Evolutionary conservation across 2,797 vertebrate species (phyloP), one percentile per base, ranked within the genome.

Genomic region (Apodemus agrarius): DNA sequence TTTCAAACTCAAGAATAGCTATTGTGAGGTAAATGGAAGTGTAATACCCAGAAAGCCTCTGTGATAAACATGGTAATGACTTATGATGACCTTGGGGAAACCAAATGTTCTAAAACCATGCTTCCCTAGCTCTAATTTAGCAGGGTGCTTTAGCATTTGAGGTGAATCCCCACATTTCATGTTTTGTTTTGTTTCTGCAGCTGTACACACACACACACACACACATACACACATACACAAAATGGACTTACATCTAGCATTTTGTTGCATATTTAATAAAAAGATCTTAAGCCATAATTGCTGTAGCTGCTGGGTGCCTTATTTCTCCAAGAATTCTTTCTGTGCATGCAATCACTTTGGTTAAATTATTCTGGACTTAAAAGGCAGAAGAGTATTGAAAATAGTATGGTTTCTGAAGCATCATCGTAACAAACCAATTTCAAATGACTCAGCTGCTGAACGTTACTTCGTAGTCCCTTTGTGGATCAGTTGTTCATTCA

Each of bases 401-500:
- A 96, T 91, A 94, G n/a, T 94, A 92, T 94, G 81, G 83, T 97
- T 97, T 97, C 97, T 97, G 88, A 97, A 96, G 83, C 94, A 97
- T 97, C 97, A 94, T 91, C 95, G 96, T 97, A 98, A 98, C 98
- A 98, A 97, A 98, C 94, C 96, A 7, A 97, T 98, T 98, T 98
- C 97, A 97, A 97, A 98, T 97, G 93, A 96, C 97, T 98, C 98
- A 90, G 95, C 96, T 98, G 98, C 91, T 98, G 98, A 98, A 98
- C 97, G 98, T 98, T 98, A 98, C 98, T 98, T 98, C 97, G 97
- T 95, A 98, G 98, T 98, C 96, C 97, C 98, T 98, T 97, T 98
- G 95, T 97, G 98, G 97, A 98, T 97, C 97, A 98, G 97, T 98
- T 98, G 97, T 82, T 96, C 96, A 97, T 82, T 96, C 96, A 97